Percentiles rank a stretch among this genome's conserved stretches.
These are phyloP conservation scores for Hormaphis cornu DNA, from an alignment of 1,140 invertebrate genomes.

Conservation along the genomic window DNA sequence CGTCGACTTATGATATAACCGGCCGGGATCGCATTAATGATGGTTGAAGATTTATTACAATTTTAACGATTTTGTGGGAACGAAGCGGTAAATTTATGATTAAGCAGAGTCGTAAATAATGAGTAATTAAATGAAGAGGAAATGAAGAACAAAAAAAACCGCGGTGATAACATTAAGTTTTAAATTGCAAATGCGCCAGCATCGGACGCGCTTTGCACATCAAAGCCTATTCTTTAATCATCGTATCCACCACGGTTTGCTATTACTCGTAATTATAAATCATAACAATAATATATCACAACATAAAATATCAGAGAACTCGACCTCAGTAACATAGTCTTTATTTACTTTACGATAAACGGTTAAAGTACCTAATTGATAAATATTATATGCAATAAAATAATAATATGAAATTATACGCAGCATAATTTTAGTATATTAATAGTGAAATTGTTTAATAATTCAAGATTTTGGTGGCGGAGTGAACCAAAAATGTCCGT, in stretches of 20 bases:
- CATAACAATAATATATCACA: not conserved
- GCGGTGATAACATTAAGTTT: not conserved
- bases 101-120: not conserved
- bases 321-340: not conserved
- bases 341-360: not conserved
- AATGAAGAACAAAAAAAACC: not conserved
- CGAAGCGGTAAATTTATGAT: slow-evolving; percentile 3
- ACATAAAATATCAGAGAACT: not conserved
- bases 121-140: slow-evolving; percentile 10
- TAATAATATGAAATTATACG: too few species aligned
- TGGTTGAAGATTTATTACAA: slow-evolving; percentile 12
- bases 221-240: not conserved
- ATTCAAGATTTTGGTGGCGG: too few species aligned
- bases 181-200: slow-evolving; percentile 3
- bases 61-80: slow-evolving; percentile 8
- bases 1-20: slow-evolving; percentile 1
- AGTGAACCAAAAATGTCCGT: too few species aligned
- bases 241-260: too few species aligned
- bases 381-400: not conserved
- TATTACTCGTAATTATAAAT: slow-evolving; percentile 17
- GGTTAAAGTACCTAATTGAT: too few species aligned
- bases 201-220: not conserved
- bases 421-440: too few species aligned
- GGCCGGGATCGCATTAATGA: not conserved
- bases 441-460: too few species aligned